Evolutionary conservation across 2,888 invertebrate species (phyloP), one percentile per base, ranked within the genome.

Genomic region (Lottia scabra): DNA sequence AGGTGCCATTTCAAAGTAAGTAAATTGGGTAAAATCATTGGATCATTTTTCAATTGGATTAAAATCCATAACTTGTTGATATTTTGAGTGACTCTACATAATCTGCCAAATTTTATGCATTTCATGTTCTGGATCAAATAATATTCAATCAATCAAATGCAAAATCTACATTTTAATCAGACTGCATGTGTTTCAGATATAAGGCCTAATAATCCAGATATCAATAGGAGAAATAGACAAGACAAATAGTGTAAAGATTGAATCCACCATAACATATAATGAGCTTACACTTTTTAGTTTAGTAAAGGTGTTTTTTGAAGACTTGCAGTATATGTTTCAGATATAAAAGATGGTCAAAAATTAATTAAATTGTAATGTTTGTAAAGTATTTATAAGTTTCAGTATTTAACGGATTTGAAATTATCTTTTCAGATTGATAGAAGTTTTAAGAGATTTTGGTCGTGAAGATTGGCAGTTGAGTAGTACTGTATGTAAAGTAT

Each of bases 401-500:
- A n/a, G n/a, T 38, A 38, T 38, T 38, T 8, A 38, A 8, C 5
- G 5, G 5, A 38, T 8, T 71, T 56, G n/a, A 27, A 15, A 56
- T 63, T 62, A 66, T 45, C 71, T 77, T 44, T 45, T 12, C 83
- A 91, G 91, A 79, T 82, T 91, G 74, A 90, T 93, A 10, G 90
- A 91, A 62, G 91, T 93, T 68, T 84, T 94, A 68, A 90, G 91
- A 63, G 91, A 91, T 70, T 91, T 92, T 78, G 91, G 93, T 13
- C 92, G 92, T 78, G 91, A 91, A 72, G 93, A 94, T 87, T 94
- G 94, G 94, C 91, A 92, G 76, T 86, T 95, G 73, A 92, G 93
- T 10, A 92, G 92, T 71, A 92, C 95, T 74, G 93, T 94, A 19
- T 95, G 95, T 90, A 92, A 94, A 90, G 93, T 93, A 5, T 88